Evolutionary conservation across 2,113 vertebrate species (phyloP).

Genomic region (Hymenochirus boettgeri): DNA sequence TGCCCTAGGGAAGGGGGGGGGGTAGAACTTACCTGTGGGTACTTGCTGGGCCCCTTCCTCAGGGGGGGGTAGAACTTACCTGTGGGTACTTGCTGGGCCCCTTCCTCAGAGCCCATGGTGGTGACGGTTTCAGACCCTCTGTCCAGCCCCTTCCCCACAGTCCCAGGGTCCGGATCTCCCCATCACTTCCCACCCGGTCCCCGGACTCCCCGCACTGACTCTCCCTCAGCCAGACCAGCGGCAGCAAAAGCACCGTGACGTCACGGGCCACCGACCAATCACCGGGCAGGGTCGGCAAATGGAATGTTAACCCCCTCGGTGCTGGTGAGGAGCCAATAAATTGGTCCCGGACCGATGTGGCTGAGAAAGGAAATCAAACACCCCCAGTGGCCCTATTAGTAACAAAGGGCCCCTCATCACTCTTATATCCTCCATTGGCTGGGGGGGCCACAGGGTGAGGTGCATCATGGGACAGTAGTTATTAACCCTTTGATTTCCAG

Average conservation of each 20-base stretch:
- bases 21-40: not conserved
- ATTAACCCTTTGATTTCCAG: not conserved
- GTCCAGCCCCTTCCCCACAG: not conserved
- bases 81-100: slow-evolving; percentile 11
- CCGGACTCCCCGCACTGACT: slow-evolving; percentile 22
- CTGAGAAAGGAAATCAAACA: too few relatives aligned
- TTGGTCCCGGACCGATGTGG: too few relatives aligned
- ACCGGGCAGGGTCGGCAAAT: slow-evolving; percentile 20
- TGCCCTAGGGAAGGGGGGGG: too few relatives aligned
- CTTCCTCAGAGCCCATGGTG: slow-evolving; percentile 18
- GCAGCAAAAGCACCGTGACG: slow-evolving; percentile 26
- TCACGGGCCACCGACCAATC: slow-evolving; percentile 24
- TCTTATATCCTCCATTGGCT: too few relatives aligned
- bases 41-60: slow-evolving; percentile 13
- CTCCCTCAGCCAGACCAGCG: slow-evolving; percentile 16
- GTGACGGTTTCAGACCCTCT: not conserved
- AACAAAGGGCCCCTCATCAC: too few relatives aligned
- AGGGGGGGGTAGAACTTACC: not conserved
- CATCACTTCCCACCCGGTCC: slow-evolving; percentile 19
- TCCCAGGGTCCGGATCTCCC: slow-evolving; percentile 9
- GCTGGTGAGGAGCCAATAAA: not conserved
- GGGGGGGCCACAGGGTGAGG: too few relatives aligned
- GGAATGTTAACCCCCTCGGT: not conserved
- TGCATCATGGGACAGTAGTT: not conserved
- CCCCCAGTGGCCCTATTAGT: too few relatives aligned